Evolutionary conservation across 2,113 vertebrate species (phyloP).

Genomic region (Nestor notabilis): DNA sequence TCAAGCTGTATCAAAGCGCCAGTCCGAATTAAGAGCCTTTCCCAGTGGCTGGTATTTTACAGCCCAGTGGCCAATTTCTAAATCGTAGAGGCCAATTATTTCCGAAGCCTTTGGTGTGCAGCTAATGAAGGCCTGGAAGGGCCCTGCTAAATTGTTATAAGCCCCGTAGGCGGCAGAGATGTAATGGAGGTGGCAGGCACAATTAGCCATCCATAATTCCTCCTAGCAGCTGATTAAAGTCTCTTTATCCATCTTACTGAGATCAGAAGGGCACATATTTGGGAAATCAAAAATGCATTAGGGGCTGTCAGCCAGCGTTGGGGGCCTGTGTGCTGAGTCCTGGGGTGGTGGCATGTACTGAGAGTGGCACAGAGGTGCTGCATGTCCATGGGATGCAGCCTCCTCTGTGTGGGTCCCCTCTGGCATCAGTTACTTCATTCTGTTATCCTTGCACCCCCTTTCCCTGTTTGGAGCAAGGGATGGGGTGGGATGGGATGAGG

Average conservation of each 20-base stretch:
- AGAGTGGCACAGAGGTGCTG: neutral
- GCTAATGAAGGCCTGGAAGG: conserved; percentile 68
- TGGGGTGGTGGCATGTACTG: accelerated
- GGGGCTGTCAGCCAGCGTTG: neutral
- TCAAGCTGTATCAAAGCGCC: conserved; percentile 64
- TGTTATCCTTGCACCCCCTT: neutral
- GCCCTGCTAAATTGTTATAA: conserved; percentile 1
- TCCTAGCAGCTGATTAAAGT: conserved; percentile 61
- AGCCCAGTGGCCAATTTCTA: conserved; percentile 76
- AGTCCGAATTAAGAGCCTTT: conserved; percentile 61
- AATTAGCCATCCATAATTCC: conserved; percentile 74
- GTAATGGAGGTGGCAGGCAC: conserved; percentile 72
- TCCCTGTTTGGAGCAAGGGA: accelerated
- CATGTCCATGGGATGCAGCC: neutral
- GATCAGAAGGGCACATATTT: conserved; percentile 56
- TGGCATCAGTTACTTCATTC: neutral
- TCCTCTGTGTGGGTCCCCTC: accelerated
- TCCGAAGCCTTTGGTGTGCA: conserved; percentile 63
- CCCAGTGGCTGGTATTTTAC: conserved; percentile 75
- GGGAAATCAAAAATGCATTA: conserved; percentile 52
- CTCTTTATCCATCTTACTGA: conserved; percentile 55
- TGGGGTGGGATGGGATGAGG: neutral
- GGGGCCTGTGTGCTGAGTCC: neutral
- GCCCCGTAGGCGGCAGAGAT: neutral
- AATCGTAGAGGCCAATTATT: conserved; percentile 71